Evolutionary conservation across 2,888 invertebrate genomes (phyloP).

Genomic region (Hypercompe scribonia): DNA sequence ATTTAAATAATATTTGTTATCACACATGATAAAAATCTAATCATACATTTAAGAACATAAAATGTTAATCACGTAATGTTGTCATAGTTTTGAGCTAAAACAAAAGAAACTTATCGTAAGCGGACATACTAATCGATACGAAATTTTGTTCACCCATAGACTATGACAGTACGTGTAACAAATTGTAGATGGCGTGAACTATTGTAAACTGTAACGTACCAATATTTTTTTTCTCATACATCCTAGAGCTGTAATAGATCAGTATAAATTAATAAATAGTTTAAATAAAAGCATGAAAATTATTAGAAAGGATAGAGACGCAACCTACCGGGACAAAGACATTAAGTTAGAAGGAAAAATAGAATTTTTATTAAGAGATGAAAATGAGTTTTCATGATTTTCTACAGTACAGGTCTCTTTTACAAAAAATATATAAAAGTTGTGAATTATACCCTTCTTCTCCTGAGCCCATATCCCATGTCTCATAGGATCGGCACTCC

Average conservation of each 20-base stretch:
- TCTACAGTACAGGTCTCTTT: not conserved
- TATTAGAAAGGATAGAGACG: not conserved
- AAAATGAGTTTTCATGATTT: not conserved
- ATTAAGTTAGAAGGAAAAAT: not conserved
- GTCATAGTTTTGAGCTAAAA: not conserved
- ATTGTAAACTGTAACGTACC: not conserved
- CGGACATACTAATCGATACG: not conserved
- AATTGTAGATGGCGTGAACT: not conserved
- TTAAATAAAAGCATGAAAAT: not conserved
- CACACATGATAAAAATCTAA: too few relatives aligned
- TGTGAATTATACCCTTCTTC: slow-evolving; percentile 1
- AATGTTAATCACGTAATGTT: not conserved
- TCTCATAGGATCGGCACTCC: slow-evolving; percentile 1
- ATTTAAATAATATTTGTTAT: not conserved
- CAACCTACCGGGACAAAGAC: not conserved
- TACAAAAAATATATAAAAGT: not conserved
- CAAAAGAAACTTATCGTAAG: not conserved
- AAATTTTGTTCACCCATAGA: not conserved
- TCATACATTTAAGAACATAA: not conserved
- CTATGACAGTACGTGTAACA: not conserved
- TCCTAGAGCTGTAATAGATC: not conserved
- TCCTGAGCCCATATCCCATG: slow-evolving; percentile 1
- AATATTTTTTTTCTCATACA: not conserved
- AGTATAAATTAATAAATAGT: not conserved
- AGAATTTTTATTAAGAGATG: not conserved